These are phyloP conservation scores for Parthenolecanium corni DNA, from an alignment of 2,888 invertebrate species.

Conservation along the genomic window DNA sequence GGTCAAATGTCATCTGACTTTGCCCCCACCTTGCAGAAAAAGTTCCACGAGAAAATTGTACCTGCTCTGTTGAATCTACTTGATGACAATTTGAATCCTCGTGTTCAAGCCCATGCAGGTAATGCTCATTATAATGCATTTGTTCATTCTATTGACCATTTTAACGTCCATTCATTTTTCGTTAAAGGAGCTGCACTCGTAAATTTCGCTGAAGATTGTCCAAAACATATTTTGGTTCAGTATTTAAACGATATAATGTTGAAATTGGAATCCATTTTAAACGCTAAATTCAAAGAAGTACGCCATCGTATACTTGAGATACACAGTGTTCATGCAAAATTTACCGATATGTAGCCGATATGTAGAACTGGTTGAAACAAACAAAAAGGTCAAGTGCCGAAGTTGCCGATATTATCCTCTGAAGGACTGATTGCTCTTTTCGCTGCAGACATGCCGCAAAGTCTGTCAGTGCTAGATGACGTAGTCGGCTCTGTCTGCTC, in stretches of 20 bases:
- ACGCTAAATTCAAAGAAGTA: slow-evolving; percentile 78
- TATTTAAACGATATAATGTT: slow-evolving; percentile 85
- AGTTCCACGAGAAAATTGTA: slow-evolving; percentile 91
- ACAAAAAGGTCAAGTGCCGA: no score
- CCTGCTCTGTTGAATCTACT: slow-evolving; percentile 78
- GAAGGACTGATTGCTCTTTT: no score
- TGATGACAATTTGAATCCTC: slow-evolving; percentile 80
- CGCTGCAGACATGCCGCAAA: no score
- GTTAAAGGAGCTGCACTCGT: slow-evolving; percentile 83
- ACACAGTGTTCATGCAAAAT: no score
- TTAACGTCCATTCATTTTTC: slow-evolving; percentile 1
- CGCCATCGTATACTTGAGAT: neutral
- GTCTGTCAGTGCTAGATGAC: no score
- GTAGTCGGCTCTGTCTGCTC: no score
- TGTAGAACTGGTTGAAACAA: no score
- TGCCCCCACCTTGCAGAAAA: slow-evolving; percentile 91
- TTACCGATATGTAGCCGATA: no score
- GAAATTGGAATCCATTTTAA: slow-evolving; percentile 79
- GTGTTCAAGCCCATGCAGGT: slow-evolving; percentile 77
- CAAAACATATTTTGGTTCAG: slow-evolving; percentile 78
- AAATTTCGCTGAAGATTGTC: slow-evolving; percentile 98
- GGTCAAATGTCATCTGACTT: slow-evolving; percentile 99
- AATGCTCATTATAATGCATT: neutral
- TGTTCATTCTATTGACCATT: neutral
- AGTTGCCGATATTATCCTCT: no score